These are phyloP conservation scores for Chesias legatella DNA, from an alignment of 2,888 invertebrate genomes.

Conservation along the genomic window DNA sequence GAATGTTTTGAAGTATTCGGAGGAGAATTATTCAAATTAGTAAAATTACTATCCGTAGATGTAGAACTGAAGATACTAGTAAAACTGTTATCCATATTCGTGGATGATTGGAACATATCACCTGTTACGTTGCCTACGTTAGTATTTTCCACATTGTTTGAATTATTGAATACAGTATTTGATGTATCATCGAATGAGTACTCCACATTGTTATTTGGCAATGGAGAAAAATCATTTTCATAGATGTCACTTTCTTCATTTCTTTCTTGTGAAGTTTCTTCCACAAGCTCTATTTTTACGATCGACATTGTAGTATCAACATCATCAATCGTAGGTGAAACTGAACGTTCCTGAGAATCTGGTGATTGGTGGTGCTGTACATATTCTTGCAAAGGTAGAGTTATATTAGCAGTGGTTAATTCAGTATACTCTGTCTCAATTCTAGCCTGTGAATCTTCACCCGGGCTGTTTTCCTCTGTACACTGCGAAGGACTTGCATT, in stretches of 20 bases:
- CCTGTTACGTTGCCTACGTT: conserved; percentile 3
- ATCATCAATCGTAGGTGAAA: conserved; percentile 38
- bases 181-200: conserved; percentile 16
- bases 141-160: conserved; percentile 3
- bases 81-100: conserved; percentile 9
- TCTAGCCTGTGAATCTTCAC: conserved; percentile 54
- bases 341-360: conserved; percentile 36
- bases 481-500: conserved; percentile 70
- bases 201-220: conserved; percentile 20
- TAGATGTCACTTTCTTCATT: conserved; percentile 40
- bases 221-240: conserved; percentile 26
- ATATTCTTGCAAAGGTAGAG: conserved; percentile 59
- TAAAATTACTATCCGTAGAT: conserved; percentile 6
- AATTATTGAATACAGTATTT: conserved; percentile 9
- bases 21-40: conserved; percentile 9
- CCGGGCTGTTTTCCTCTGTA: conserved; percentile 58
- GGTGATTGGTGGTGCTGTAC: conserved; percentile 47
- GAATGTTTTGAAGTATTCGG: conserved; percentile 3
- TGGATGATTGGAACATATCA: conserved; percentile 5
- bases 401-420: conserved; percentile 67
- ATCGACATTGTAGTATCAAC: conserved; percentile 51
- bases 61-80: conserved; percentile 9
- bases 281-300: conserved; percentile 52
- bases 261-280: conserved; percentile 49
- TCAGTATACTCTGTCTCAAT: conserved; percentile 73